Conservation (phyloP, 2,888 invertebrate genomes). For the Ophion slaviceki region DNA sequence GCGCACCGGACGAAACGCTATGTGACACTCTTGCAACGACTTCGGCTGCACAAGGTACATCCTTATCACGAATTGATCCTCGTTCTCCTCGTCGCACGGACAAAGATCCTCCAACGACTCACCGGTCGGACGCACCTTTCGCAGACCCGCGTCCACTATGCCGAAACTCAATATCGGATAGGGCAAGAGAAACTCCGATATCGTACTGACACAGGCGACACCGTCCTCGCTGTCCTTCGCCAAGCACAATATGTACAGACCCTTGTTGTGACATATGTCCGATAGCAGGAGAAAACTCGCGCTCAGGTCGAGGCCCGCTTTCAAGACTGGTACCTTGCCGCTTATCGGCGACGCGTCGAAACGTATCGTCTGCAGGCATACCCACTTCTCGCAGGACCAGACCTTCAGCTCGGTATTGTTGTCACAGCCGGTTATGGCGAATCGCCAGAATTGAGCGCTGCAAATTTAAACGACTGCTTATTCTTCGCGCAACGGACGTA, state of each 20-base stretch:
- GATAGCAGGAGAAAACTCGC: constrained; percentile 94
- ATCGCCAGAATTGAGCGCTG: constrained; percentile 96
- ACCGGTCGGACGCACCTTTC: constrained; percentile 78
- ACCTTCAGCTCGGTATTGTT: constrained; percentile 95
- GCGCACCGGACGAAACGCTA: constrained; percentile 85
- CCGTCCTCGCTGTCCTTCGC: constrained; percentile 86
- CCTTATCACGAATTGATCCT: constrained; percentile 84
- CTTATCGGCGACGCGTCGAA: constrained; percentile 86
- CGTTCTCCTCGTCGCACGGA: constrained; percentile 85
- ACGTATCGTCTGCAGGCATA: constrained; percentile 94
- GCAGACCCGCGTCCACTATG: constrained; percentile 90
- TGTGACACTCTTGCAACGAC: constrained; percentile 93
- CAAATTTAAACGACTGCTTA: constrained; percentile 63
- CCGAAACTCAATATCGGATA: constrained; percentile 95
- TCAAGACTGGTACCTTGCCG: constrained; percentile 85
- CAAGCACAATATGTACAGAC: constrained; percentile 92
- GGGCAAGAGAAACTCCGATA: constrained; percentile 94
- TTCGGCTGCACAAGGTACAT: constrained; percentile 95
- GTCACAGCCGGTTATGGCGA: constrained; percentile 95
- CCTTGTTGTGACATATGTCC: constrained; percentile 91
- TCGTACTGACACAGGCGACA: constrained; percentile 88
- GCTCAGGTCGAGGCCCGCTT: constrained; percentile 93
- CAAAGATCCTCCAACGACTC: constrained; percentile 85
- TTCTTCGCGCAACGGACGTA: background rate
- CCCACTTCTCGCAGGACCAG: constrained; percentile 98